Conservation (phyloP, 2,888 invertebrate species). For the Penaeus monodon region DNA sequence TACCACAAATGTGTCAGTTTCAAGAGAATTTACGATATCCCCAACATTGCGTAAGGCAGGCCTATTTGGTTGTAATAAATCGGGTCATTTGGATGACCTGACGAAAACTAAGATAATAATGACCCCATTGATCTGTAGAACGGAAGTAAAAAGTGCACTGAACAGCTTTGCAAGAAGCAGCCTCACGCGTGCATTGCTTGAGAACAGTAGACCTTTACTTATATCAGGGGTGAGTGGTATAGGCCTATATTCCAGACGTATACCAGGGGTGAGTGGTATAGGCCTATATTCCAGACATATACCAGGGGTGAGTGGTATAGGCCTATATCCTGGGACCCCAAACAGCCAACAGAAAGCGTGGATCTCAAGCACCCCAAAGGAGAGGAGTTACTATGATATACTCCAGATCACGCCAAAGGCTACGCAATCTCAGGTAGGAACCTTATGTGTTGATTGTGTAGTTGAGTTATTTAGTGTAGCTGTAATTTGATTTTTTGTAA, state of each 20-base stretch:
- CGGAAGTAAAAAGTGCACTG: background rate
- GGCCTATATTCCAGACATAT: too few relatives aligned
- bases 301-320: too few relatives aligned
- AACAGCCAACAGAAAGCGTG: background rate
- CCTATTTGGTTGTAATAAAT: too few relatives aligned
- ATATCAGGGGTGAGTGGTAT: too few relatives aligned
- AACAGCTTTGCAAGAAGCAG: constrained; percentile 2
- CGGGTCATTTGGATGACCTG: too few relatives aligned
- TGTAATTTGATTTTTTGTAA: too few relatives aligned
- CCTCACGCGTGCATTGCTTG: background rate
- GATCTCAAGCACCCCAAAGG: background rate
- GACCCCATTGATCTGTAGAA: background rate
- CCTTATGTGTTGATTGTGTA: background rate
- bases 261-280: too few relatives aligned
- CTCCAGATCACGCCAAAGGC: constrained; percentile 39
- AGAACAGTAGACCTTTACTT: background rate
- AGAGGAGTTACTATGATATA: constrained; percentile 29
- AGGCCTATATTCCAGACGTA: too few relatives aligned
- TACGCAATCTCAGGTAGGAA: constrained; percentile 66
- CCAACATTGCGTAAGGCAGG: too few relatives aligned
- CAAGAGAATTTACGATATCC: too few relatives aligned
- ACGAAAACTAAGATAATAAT: background rate
- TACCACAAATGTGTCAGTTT: too few relatives aligned
- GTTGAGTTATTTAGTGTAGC: background rate
- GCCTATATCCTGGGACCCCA: too few relatives aligned